These are phyloP conservation scores for Parelbella ahira DNA, from an alignment of 2,888 invertebrate species.

Conservation along the genomic window DNA sequence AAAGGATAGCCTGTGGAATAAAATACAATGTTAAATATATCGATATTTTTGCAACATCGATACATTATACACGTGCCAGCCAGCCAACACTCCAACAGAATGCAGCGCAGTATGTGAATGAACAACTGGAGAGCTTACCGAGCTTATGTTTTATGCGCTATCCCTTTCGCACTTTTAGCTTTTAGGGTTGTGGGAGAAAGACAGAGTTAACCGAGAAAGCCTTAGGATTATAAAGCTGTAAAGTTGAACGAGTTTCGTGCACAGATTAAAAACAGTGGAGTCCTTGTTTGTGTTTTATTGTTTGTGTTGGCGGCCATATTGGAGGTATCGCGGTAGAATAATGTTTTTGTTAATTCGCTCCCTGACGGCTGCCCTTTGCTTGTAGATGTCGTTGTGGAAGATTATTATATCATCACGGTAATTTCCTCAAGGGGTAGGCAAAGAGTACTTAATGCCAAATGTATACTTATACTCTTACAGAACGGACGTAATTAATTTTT, in stretches of 20 bases:
- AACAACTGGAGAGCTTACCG: slow-evolving; percentile 53
- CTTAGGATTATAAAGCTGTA: slow-evolving; percentile 65
- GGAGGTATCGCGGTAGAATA: slow-evolving; percentile 15
- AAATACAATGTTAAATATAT: too few relatives aligned
- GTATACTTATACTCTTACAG: too few relatives aligned
- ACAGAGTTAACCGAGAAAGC: slow-evolving; percentile 44
- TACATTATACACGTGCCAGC: too few relatives aligned
- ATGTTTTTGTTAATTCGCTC: slow-evolving; percentile 17
- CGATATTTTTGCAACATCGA: too few relatives aligned
- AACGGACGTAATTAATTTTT: too few relatives aligned
- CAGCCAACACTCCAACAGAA: too few relatives aligned
- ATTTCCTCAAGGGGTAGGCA: too few relatives aligned
- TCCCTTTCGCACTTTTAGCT: slow-evolving; percentile 35
- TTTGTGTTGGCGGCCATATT: slow-evolving; percentile 20
- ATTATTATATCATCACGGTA: too few relatives aligned
- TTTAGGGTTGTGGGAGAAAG: slow-evolving; percentile 28
- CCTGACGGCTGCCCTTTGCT: slow-evolving; percentile 13
- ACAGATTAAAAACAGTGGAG: slow-evolving; percentile 24
- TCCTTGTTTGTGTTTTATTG: slow-evolving; percentile 25
- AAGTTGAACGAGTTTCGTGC: slow-evolving; percentile 38
- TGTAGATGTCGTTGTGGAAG: too few relatives aligned
- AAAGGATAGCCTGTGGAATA: too few relatives aligned
- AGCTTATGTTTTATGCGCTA: slow-evolving; percentile 37
- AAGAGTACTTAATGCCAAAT: too few relatives aligned
- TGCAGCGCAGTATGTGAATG: slow-evolving; percentile 74